phyloP scores from a whole-genome alignment of 2,113 vertebrate genomes.

The Oryzias curvinotus region DNA sequence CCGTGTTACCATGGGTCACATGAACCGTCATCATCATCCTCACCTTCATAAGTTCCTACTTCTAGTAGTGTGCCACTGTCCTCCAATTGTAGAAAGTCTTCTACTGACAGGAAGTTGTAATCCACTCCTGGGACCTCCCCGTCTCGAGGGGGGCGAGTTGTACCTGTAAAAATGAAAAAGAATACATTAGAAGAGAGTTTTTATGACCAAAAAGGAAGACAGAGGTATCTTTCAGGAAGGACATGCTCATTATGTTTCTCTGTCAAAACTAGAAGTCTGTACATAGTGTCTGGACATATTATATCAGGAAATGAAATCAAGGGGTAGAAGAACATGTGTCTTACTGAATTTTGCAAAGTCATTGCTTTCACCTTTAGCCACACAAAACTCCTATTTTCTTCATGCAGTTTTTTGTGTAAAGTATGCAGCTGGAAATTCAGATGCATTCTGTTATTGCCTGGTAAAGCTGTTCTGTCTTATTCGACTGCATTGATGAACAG shows the following conservation, averaged over 20 bases:
- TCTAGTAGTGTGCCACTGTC: constrained; percentile 92
- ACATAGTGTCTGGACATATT: constrained; percentile 34
- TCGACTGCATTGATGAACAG: constrained; percentile 6
- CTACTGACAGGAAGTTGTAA: constrained; percentile 94
- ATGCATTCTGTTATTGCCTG: constrained; percentile 10
- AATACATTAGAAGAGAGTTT: constrained; percentile 13
- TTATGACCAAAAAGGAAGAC: constrained; percentile 2
- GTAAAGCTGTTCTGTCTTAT: constrained; percentile 18
- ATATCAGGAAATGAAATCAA: constrained; percentile 53
- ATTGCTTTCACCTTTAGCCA: constrained; percentile 35
- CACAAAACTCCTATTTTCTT: constrained; percentile 11
- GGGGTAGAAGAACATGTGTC: constrained; percentile 7
- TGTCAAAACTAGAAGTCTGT: constrained; percentile 1
- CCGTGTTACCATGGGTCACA: constrained; percentile 27
- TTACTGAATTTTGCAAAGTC: constrained; percentile 26
- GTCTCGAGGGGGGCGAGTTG: constrained; percentile 90
- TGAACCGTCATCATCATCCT: constrained; percentile 45
- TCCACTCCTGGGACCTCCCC: constrained; percentile 94
- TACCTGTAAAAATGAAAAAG: constrained; percentile 78
- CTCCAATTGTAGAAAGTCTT: constrained; percentile 91
- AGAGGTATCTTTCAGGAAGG: neutral
- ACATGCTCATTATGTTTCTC: constrained; percentile 5
- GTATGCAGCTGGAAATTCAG: constrained; percentile 14
- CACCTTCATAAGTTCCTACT: constrained; percentile 97
- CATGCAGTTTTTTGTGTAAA: constrained; percentile 18